Conservation (phyloP, 2,888 invertebrate genomes). For the Sussaba pulchella region DNA sequence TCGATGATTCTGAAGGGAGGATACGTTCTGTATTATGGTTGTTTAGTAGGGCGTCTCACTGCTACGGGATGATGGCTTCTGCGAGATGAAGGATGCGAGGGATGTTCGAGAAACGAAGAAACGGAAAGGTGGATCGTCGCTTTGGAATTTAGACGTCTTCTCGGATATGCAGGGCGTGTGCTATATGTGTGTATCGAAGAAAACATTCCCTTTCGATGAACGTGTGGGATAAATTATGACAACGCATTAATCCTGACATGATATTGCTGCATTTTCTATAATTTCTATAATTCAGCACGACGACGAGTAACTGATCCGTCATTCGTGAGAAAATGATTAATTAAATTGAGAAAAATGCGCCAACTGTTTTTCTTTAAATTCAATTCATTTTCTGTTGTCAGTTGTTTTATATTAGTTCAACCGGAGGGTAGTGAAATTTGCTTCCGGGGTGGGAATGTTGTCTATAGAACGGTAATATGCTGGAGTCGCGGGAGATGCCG, state of each 20-base stretch:
- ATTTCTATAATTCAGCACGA: no score
- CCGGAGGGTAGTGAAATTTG: slow-evolving; percentile 46
- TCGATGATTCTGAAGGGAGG: slow-evolving; percentile 7
- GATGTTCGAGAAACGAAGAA: slow-evolving; percentile 53
- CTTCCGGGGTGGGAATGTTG: slow-evolving; percentile 69
- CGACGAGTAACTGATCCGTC: no score
- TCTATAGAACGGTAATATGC: slow-evolving; percentile 25
- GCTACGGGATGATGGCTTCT: neutral
- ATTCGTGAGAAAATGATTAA: no score
- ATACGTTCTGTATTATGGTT: slow-evolving; percentile 4
- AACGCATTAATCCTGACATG: neutral
- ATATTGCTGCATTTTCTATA: no score
- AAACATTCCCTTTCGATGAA: no score
- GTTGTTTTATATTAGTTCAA: slow-evolving; percentile 12
- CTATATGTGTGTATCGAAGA: no score
- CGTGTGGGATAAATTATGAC: no score
- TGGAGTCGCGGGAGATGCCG: slow-evolving; percentile 39
- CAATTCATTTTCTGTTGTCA: slow-evolving; percentile 16
- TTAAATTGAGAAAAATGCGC: no score
- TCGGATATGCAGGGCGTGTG: neutral
- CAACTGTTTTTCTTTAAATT: neutral
- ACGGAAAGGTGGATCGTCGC: neutral
- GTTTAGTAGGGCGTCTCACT: slow-evolving; percentile 23
- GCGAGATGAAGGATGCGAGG: slow-evolving; percentile 37
- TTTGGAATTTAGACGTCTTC: slow-evolving; percentile 67